phyloP scores from a whole-genome alignment of 2,888 invertebrate genomes.

The Tyria jacobaeae region DNA sequence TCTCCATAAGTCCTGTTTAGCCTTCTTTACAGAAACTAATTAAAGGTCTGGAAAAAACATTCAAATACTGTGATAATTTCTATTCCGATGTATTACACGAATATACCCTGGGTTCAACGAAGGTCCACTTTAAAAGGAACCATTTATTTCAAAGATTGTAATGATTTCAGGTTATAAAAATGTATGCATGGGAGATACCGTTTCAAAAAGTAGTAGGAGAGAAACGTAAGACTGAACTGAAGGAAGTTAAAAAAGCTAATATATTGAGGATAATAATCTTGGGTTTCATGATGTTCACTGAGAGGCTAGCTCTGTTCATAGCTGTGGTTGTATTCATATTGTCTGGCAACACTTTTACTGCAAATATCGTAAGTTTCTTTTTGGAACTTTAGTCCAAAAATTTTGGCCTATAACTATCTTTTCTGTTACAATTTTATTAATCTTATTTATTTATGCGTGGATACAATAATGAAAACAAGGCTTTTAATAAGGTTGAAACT shows the following conservation, averaged over 20 bases:
- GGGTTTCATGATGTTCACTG: constrained; percentile 93
- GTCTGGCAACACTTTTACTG: constrained; percentile 88
- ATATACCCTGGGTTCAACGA: too few relatives aligned
- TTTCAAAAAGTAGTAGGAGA: constrained; percentile 92
- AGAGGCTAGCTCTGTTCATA: constrained; percentile 92
- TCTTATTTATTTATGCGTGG: too few relatives aligned
- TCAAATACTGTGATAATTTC: too few relatives aligned
- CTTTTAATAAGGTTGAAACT: too few relatives aligned
- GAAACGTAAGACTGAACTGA: constrained; percentile 87
- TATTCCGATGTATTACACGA: not conserved
- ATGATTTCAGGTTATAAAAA: constrained; percentile 92
- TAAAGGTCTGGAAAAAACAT: too few relatives aligned
- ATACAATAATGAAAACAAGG: too few relatives aligned
- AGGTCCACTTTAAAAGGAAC: not conserved
- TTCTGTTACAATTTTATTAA: too few relatives aligned
- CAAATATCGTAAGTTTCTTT: constrained; percentile 89
- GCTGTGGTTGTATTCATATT: constrained; percentile 90
- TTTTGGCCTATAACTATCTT: not conserved
- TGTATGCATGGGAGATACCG: constrained; percentile 98
- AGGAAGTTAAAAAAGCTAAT: constrained; percentile 87
- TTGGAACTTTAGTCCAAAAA: not conserved
- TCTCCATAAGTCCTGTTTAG: too few relatives aligned
- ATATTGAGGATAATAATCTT: constrained; percentile 89
- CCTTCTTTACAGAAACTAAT: too few relatives aligned
- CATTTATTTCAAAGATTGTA: not conserved